Evolutionary conservation across 2,797 vertebrate genomes (phyloP).

Genomic region (Chlorospingus semifuscus): DNA sequence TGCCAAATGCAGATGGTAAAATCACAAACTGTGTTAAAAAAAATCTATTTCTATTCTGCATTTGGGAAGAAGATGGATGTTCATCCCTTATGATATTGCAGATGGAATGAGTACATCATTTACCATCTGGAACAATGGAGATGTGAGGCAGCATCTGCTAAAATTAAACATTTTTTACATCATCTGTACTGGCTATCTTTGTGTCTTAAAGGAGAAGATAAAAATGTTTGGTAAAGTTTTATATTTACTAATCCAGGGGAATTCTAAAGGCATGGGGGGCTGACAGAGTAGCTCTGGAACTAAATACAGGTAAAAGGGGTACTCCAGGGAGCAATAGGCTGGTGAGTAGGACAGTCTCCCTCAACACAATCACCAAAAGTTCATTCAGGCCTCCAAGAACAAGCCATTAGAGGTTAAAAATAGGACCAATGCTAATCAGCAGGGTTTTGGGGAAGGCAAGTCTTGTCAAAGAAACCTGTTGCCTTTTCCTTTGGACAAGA

Average conservation of each 20-base stretch:
- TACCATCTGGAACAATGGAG: constrained; percentile 43
- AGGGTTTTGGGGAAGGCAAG: not conserved
- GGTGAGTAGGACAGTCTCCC: not conserved
- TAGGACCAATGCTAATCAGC: not conserved
- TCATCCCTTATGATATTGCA: constrained; percentile 1
- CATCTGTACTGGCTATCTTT: constrained; percentile 6
- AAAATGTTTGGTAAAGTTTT: not conserved
- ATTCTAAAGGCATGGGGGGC: not conserved
- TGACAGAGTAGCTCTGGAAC: not conserved
- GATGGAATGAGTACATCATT: not conserved
- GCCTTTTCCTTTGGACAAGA: constrained; percentile 1
- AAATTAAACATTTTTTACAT: constrained; percentile 47
- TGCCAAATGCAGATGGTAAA: constrained; percentile 14
- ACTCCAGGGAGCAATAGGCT: not conserved
- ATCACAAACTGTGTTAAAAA: not conserved
- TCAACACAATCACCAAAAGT: not conserved
- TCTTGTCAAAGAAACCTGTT: not conserved
- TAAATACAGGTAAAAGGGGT: not conserved
- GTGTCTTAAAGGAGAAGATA: not conserved
- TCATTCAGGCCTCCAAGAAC: not conserved
- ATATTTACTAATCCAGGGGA: not conserved
- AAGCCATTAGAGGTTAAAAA: not conserved
- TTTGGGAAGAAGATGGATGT: constrained; percentile 17
- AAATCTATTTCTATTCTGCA: not conserved
- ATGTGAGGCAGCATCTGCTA: constrained; percentile 45